Evolutionary conservation across 2,888 invertebrate species (phyloP).

Genomic region (Leptinotarsa tumamoca): DNA sequence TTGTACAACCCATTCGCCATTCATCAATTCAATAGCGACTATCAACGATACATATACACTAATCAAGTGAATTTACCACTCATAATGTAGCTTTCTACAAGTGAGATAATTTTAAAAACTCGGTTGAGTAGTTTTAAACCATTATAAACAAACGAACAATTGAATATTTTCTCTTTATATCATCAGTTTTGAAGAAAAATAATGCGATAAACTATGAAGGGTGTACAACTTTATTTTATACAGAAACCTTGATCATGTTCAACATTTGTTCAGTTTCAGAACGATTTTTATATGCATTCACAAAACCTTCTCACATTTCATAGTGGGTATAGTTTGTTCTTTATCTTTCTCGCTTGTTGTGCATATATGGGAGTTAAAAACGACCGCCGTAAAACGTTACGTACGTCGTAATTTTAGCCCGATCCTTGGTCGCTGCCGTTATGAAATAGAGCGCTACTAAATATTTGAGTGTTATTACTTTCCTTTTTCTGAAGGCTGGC

Average conservation of each 20-base stretch:
- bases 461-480: conserved; percentile 48
- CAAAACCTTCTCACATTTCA: conserved; percentile 42
- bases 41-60: no score
- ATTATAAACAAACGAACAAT: no score
- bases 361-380: conserved; percentile 36
- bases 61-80: no score
- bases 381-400: conserved; percentile 37
- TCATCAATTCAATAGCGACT: no score
- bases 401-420: conserved; percentile 35
- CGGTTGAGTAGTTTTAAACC: no score
- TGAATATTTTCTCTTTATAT: no score
- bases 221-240: neutral
- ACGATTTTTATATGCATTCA: conserved; percentile 38
- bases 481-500: conserved; percentile 29
- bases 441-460: conserved; percentile 47
- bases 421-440: conserved; percentile 37
- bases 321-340: conserved; percentile 31
- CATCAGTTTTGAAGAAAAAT: no score
- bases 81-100: no score
- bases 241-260: neutral
- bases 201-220: neutral
- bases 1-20: no score
- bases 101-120: no score
- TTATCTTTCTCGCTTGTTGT: conserved; percentile 40
- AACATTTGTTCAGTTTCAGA: conserved; percentile 3